These are phyloP conservation scores for Arctocebus calabarensis DNA, from an alignment of 2,797 vertebrate species.

Conservation along the genomic window DNA sequence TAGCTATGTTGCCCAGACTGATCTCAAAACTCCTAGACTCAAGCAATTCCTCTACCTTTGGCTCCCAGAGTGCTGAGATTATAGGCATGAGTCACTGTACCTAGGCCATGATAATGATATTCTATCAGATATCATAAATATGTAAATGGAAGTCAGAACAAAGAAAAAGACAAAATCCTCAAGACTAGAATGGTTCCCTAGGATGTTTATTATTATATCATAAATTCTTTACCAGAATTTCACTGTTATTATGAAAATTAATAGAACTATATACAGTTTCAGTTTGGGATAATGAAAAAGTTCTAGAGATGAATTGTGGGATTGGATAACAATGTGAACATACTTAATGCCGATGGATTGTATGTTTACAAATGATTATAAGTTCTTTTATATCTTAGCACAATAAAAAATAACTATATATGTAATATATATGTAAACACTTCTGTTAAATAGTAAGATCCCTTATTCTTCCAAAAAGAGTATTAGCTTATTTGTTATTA, in stretches of 20 bases:
- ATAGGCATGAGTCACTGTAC: no score
- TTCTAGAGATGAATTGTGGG: background rate
- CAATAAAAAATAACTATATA: background rate
- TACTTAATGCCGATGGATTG: background rate
- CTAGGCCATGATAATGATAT: background rate
- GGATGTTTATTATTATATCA: background rate
- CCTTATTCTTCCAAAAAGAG: conserved; percentile 3
- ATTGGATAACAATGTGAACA: background rate
- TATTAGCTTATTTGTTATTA: background rate
- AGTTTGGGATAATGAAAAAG: background rate
- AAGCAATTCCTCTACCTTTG: no score
- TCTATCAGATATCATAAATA: background rate
- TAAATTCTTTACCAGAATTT: conserved; percentile 13
- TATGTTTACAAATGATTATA: conserved; percentile 11
- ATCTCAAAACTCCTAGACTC: no score
- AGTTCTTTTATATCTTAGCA: background rate
- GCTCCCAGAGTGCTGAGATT: no score
- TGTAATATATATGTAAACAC: conserved; percentile 14
- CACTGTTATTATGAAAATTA: conserved; percentile 34
- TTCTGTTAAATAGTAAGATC: background rate
- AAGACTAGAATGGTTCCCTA: background rate
- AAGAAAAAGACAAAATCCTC: background rate
- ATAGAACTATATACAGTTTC: background rate
- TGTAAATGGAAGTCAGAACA: background rate
- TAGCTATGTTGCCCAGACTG: no score